Evolutionary conservation across 2,888 invertebrate genomes (phyloP), one percentile per base, ranked within the genome.

Genomic region (Bombylius discolor): DNA sequence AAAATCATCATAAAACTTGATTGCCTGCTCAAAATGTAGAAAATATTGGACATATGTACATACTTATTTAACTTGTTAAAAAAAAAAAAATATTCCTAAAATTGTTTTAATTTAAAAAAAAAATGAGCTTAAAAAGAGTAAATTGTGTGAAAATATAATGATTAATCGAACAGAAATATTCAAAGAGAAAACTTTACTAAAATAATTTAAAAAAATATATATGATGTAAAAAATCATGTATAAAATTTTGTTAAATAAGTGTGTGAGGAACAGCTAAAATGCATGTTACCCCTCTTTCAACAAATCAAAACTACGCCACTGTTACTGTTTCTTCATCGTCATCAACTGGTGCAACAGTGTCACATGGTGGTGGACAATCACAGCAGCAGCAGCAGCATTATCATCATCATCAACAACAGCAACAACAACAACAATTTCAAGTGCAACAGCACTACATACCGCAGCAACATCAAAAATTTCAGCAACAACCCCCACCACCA

Each of bases 171-270:
- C 23, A 23, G 23, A 23, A 23, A 23, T 23, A 23, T 23, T 23
- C 23, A 23, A 23, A 23, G 23, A 23, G 23, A 23, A 23, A 23
- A 23, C 2, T 23, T 23, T 23, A 23, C 1, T 23, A 23, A 3
- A 23, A 23, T 23, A 36, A 36, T 7, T 36, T 36, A 3, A 3
- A 36, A 36, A 36, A 36, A 36, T n/a, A n/a, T n/a, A 36, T 7
- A 36, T 36, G 34, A 36, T 36, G 5, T 36, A 7, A 36, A 36
- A 36, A 36, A 36, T 7, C 34, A 36, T 36, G 34, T 36, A 36
- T 36, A 7, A 1, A 7, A 7, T 36, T 36, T 36, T 5, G 90
- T 90, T 83, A 90, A 89, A 90, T 87, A 72, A 73, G 70, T 69
- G 63, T 46, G 55, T 47, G 47, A 47, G 47, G 6, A 14, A 47